A percentile compares a stretch with the other conserved stretches of the same genome.
Conservation (phyloP, 2,113 vertebrate species). For the Echinops telfairi region DNA sequence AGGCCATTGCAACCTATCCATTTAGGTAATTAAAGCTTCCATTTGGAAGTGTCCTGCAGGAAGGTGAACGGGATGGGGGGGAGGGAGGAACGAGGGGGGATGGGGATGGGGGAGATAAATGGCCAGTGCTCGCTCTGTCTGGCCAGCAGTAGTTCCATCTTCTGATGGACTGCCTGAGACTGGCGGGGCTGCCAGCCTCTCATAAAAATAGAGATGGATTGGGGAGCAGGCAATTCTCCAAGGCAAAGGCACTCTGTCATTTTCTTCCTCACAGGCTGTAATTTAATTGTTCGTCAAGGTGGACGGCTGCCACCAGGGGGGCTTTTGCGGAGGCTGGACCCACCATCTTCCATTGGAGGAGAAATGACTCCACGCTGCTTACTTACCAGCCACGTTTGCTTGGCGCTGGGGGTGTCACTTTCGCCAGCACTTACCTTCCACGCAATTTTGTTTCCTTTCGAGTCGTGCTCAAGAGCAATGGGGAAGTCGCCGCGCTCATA, state of each 20-base stretch:
- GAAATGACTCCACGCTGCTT: constrained; percentile 84
- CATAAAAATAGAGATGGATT: constrained; percentile 90
- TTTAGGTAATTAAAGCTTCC: constrained; percentile 92
- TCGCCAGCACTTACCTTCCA: constrained; percentile 95
- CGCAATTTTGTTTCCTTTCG: constrained; percentile 93
- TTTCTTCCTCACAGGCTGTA: constrained; percentile 86
- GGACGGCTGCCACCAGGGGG: constrained; percentile 84
- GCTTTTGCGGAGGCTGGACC: constrained; percentile 76
- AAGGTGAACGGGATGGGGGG: constrained; percentile 86
- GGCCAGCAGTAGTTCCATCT: constrained; percentile 84
- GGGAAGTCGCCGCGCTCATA: constrained; percentile 96
- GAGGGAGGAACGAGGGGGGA: constrained; percentile 73
- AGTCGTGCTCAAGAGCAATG: constrained; percentile 92
- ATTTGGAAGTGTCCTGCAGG: constrained; percentile 91
- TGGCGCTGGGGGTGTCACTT: constrained; percentile 83
- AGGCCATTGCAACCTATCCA: constrained; percentile 88
- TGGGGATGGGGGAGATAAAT: constrained; percentile 88
- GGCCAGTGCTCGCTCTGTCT: constrained; percentile 83
- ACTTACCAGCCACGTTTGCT: constrained; percentile 82
- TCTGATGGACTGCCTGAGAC: constrained; percentile 88
- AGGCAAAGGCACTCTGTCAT: constrained; percentile 89
- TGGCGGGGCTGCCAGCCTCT: constrained; percentile 86
- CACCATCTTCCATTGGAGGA: constrained; percentile 79
- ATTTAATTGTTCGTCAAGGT: constrained; percentile 89
- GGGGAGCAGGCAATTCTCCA: constrained; percentile 86